These are phyloP conservation scores for Pteruthius melanotis DNA, from an alignment of 2,113 vertebrate species.

Conservation along the genomic window DNA sequence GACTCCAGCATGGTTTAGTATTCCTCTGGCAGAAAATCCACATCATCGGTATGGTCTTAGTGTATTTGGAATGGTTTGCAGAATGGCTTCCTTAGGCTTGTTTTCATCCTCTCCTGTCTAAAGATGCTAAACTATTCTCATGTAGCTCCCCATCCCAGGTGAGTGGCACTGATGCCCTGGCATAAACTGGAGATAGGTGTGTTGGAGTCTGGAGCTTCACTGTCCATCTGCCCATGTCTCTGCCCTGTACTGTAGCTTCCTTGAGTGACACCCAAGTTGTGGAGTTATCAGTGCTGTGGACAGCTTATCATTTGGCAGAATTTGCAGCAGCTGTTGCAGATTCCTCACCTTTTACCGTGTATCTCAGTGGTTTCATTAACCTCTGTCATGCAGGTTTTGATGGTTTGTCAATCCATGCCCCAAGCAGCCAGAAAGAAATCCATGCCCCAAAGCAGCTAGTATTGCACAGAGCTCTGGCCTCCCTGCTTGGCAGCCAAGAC, in stretches of 20 bases:
- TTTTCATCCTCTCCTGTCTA: neutral
- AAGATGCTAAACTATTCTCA: neutral
- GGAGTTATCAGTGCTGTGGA: neutral
- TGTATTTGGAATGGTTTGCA: neutral
- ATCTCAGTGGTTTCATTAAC: constrained; percentile 31
- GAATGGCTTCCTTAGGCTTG: neutral
- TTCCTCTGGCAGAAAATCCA: neutral
- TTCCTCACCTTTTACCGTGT: neutral
- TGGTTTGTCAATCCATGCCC: neutral
- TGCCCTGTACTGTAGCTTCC: neutral
- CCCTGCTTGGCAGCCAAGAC: neutral
- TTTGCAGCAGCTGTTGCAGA: neutral
- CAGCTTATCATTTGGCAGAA: neutral
- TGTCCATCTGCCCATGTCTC: neutral
- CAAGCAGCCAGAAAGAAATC: neutral
- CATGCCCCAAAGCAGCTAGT: neutral
- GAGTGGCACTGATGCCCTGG: neutral
- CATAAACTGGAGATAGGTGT: neutral
- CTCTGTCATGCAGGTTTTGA: constrained; percentile 19
- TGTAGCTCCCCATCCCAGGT: neutral
- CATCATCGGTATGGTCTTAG: neutral
- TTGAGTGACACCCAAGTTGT: neutral
- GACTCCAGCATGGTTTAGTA: neutral
- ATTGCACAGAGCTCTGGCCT: neutral
- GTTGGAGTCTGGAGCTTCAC: neutral